Evolutionary conservation across 2,888 invertebrate species (phyloP), one percentile per base, ranked within the genome.

Genomic region (Chydorus sphaericus): DNA sequence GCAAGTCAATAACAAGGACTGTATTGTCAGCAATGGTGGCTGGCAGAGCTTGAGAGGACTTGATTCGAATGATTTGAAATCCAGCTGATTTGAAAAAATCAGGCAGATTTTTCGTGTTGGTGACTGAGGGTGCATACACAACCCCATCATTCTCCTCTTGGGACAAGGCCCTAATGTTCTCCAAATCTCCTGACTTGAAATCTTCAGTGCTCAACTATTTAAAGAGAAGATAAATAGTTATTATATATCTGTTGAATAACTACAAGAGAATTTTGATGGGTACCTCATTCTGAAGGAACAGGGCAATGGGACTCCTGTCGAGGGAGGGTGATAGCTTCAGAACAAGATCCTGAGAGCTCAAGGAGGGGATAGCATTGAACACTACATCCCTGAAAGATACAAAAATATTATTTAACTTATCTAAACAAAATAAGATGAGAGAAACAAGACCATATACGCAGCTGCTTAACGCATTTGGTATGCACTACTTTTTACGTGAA

Each of bases 181-280:
- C 20, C 2, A 52, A 26, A 60, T 71, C 72, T 65, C 74, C 74
- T 57, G 68, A 66, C 4, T 74, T 75, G 55, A 80, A 73, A 68
- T 80, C 79, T 65, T 80, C 80, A 2, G 74, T 70, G 16, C 79
- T 79, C 1, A 80, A 63, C 52, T 52, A 26, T 10, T 14, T 4
- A 10, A 36, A 5, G 36, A 52, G 5, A 36, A 14, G 5, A n/a
- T n/a, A n/a, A n/a, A n/a, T 1, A 16, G 30, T 33, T 8, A 11
- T 6, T 3, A 36, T 36, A 36, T 3, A 52, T 23, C 52, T 18
- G 30, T 6, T 14, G n/a, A 51, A 4, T 4, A 31, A 31, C 29
- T 1, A 7, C 18, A 51, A 10, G 11, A 30, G 23, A 26, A 26
- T 26, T 6, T 26, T 31, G 2, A 10, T 10, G 39, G 7, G 10